Conservation (phyloP, 2,113 vertebrate genomes). For the Epinephelus fuscoguttatus region DNA sequence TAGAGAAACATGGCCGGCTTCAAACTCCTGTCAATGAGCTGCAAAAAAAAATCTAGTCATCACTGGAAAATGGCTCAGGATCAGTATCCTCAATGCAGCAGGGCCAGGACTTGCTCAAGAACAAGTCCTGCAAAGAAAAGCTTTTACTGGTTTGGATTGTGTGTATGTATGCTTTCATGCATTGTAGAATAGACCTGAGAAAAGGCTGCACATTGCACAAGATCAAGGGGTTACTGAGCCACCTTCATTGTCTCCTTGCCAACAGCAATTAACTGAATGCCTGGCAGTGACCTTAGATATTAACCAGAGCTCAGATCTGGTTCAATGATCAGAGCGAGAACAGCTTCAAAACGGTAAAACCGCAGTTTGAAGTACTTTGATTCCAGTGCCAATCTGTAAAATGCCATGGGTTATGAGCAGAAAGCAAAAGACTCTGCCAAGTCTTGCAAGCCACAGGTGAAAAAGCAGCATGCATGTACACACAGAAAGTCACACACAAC, state of each 20-base stretch:
- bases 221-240: conserved; percentile 23
- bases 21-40: not conserved
- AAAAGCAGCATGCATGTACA: conserved; percentile 22
- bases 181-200: not conserved
- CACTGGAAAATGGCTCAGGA: conserved; percentile 1
- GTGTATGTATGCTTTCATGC: not conserved
- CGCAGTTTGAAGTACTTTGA: conserved; percentile 49
- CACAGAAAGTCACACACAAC: conserved; percentile 9
- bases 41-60: not conserved
- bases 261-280: conserved; percentile 47
- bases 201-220: conserved; percentile 23
- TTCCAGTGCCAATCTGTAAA: conserved; percentile 57
- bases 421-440: conserved; percentile 38
- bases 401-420: conserved; percentile 50
- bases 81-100: conserved; percentile 11
- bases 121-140: not conserved
- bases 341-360: conserved; percentile 33
- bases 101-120: not conserved
- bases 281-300: conserved; percentile 52
- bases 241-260: conserved; percentile 43
- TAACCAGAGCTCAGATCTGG: conserved; percentile 51
- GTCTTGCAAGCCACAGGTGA: conserved; percentile 57
- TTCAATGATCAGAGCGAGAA: conserved; percentile 34
- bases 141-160: conserved; percentile 2
- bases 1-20: conserved; percentile 39